Percentiles rank a stretch among this genome's conserved stretches.
These are phyloP conservation scores for Ptychodera flava DNA, from an alignment of 35 echinoderm and acorn worm genomes.

Conservation along the genomic window DNA sequence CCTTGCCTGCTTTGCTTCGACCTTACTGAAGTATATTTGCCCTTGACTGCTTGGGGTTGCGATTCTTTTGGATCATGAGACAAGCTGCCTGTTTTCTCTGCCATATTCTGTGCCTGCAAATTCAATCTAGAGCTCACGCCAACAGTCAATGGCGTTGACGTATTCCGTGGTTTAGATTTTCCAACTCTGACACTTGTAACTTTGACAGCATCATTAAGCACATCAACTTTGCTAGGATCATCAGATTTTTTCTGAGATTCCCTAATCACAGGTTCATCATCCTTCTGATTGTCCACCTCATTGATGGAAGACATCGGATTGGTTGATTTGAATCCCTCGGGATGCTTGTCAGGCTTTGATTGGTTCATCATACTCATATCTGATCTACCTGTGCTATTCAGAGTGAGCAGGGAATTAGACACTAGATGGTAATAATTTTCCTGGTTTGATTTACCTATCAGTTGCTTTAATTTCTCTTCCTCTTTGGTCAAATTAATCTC, in stretches of 20 bases:
- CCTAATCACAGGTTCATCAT: neutral
- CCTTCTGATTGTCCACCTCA: no score
- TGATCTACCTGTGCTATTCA: neutral
- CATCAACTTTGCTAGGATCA: neutral
- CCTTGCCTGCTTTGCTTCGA: neutral
- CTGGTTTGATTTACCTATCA: neutral
- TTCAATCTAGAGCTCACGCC: neutral
- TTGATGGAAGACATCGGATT: neutral
- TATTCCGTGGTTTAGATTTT: neutral
- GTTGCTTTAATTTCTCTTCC: neutral
- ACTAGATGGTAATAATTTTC: neutral
- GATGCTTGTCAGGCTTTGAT: neutral
- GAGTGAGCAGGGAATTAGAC: neutral
- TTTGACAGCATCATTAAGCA: no score
- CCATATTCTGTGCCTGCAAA: neutral
- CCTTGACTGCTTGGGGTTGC: no score
- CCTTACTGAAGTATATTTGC: no score
- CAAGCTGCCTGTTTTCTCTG: neutral
- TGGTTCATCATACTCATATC: neutral
- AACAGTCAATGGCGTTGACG: neutral
- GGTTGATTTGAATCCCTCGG: neutral
- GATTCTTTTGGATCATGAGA: no score
- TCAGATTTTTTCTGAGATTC: neutral
- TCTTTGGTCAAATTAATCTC: neutral
- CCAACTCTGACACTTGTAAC: neutral